Evolutionary conservation across 2,888 invertebrate genomes (phyloP), one percentile per base, ranked within the genome.

Genomic region (Automeris io): DNA sequence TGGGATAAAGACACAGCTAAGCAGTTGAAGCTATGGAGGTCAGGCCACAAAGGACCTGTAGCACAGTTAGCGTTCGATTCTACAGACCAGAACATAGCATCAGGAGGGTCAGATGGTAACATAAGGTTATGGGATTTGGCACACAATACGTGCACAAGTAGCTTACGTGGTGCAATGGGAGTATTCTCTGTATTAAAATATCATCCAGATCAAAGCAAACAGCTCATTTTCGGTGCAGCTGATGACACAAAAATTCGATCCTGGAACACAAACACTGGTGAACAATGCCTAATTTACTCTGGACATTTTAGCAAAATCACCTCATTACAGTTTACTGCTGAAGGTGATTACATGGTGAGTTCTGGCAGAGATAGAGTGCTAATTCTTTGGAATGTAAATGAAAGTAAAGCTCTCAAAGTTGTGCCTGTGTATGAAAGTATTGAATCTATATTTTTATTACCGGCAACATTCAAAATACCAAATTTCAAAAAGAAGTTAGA

Each of bases 241-340:
- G 93, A 95, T 72, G 95, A 96, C 65, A 92, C 93, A 35, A 91
- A 91, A 60, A 93, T 98, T 25, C 88, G 92, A 57, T 91, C 91
- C 31, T 97, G 95, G 94, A 88, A 93, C 70, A 89, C 91, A 33
- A 82, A 82, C 46, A 89, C 86, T 29, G 94, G 94, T 33, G 78
- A 89, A 46, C 76, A 90, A 47, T 63, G 87, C 41, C 57, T 88
- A 12, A 73, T 88, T 38, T 90, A 95, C 54, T 86, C 90, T 29
- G 96, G 95, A 0, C 98, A 98, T 81, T 94, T 92, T 60, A 96
- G 96, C 59, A 92, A 92, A 85, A 90, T 98, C 1, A 97, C 97
- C 1, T 91, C 91, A 0, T 57, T 98, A 22, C 90, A 89, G 35
- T 95, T 96, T 69, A 89, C 91, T 46, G 49, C 73, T 13, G 88